Evolutionary conservation across 2,113 vertebrate genomes (phyloP).

Genomic region (Clarias batrachus): DNA sequence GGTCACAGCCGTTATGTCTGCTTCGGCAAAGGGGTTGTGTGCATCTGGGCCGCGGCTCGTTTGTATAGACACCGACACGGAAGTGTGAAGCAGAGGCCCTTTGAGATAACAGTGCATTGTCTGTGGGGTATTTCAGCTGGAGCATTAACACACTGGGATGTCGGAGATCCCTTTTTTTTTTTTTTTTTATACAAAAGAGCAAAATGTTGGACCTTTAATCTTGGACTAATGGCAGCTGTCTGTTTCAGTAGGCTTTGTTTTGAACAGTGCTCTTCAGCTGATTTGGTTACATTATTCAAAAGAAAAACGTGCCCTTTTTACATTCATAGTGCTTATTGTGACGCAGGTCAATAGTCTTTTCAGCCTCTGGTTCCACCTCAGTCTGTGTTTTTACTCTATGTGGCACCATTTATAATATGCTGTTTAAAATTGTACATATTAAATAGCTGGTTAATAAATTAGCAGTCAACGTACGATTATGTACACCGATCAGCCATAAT

Average conservation of each 20-base stretch:
- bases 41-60: too few species aligned
- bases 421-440: background rate
- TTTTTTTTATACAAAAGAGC: too few species aligned
- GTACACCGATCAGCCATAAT: background rate
- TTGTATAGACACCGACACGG: too few species aligned
- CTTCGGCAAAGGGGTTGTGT: too few species aligned
- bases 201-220: background rate
- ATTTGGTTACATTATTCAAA: background rate
- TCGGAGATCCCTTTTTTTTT: too few species aligned
- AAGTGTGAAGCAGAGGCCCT: too few species aligned
- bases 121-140: too few species aligned
- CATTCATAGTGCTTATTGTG: background rate
- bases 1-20: too few species aligned
- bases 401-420: background rate
- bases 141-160: too few species aligned
- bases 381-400: background rate
- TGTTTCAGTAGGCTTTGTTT: background rate
- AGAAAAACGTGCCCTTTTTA: background rate
- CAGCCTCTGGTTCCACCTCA: background rate
- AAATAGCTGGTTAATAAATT: background rate
- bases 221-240: background rate
- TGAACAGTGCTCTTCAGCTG: background rate
- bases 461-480: background rate
- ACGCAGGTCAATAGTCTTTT: background rate
- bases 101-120: too few species aligned